Base-by-base conservation (phyloP, 2,888 invertebrate genomes). In the Theristus sp. region DNA sequence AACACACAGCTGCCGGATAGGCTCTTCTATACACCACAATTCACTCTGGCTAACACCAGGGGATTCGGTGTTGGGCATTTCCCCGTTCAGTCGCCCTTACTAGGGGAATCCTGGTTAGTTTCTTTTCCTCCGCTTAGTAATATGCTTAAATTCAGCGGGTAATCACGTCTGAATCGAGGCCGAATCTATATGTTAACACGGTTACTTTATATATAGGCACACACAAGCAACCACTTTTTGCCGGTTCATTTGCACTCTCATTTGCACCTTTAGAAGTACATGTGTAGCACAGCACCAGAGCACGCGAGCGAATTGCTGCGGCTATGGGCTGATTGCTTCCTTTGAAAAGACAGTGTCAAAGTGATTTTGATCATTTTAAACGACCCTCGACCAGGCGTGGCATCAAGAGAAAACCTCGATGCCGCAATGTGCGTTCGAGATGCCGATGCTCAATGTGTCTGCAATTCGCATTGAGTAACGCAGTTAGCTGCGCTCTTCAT, bases 21-120 rank as follows among this genome's bases (percentile, higher is more conserved):
- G 61, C 61, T 63, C 64, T 77, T 78, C 79, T 75, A 69, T 76
- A 79, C 79, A 77, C 79, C 77, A 79, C 80, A 80, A 75, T 74
- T 77, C 78, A 75, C 75, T 62, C 24, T 28, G 52, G 25, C 52
- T 52, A n/a, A 25, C n/a, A n/a, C 24, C 52, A n/a, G 52, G 22
- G 25, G 52, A 38, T 38, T 38, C 38, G 38, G 38, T 38, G 38
- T 17, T 38, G 38, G 38, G 38, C 38, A 13, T 17, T 13, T 38
- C 17, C 38, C 38, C 38, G 38, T 38, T 38, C 38, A 38, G 38
- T 38, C 38, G 38, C 38, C 38, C 38, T 38, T 38, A 38, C 38
- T 38, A 38, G 38, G 38, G 38, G 17, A 38, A 38, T 38, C 38
- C 38, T 17, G 38, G 38, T 38, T 38, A 38, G 38, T 38, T 38